A percentile compares a stretch with the other conserved stretches of the same genome.
These are phyloP conservation scores for Perca schrenkii DNA, from an alignment of 2,113 vertebrate species.

Conservation along the genomic window DNA sequence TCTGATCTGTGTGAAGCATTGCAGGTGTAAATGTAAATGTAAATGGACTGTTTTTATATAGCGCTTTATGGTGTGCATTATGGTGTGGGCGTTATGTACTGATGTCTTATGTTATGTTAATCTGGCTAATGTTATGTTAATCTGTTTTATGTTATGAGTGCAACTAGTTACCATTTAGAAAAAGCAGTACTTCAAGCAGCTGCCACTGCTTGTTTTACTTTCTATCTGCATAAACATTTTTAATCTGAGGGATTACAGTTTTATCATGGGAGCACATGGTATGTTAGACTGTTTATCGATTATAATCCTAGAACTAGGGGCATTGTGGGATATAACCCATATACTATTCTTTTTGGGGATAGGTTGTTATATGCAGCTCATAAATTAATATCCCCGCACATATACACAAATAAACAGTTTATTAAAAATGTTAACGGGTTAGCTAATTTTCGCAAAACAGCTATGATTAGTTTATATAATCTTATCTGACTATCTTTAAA, in stretches of 20 bases:
- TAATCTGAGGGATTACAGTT: neutral
- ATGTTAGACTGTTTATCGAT: neutral
- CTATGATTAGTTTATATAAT: slow-evolving; percentile 16
- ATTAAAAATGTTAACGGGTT: slow-evolving; percentile 43
- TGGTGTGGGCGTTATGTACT: slow-evolving; percentile 15
- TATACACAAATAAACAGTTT: slow-evolving; percentile 46
- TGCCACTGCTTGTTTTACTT: neutral
- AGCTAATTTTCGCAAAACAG: neutral
- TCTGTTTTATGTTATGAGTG: neutral
- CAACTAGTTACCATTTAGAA: neutral
- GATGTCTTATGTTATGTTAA: neutral
- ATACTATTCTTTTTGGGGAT: neutral
- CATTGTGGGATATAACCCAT: slow-evolving; percentile 2
- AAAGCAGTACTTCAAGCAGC: neutral
- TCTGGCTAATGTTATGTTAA: neutral
- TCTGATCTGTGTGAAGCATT: neutral
- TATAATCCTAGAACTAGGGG: neutral
- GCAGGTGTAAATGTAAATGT: neutral
- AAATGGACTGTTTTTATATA: too few species aligned
- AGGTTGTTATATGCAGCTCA: slow-evolving; percentile 15
- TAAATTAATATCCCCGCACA: slow-evolving; percentile 29
- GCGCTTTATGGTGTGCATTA: neutral
- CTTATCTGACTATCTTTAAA: slow-evolving; percentile 2
- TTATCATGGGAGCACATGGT: neutral
- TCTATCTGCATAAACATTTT: neutral